Conservation (phyloP, 2,888 invertebrate species). For the Stenoptilia bipunctidactyla region DNA sequence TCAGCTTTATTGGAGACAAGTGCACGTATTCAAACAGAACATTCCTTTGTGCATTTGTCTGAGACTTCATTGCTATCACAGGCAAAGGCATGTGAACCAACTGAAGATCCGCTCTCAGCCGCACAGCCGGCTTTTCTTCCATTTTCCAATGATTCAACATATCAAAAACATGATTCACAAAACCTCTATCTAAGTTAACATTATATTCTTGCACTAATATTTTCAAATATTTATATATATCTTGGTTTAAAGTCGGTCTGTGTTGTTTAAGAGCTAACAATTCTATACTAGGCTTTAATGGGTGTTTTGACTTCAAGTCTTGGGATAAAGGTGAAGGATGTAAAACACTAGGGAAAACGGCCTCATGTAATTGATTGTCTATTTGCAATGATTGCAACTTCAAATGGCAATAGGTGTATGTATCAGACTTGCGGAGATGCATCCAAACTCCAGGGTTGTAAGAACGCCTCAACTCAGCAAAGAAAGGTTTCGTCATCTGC, state of each 20-base stretch:
- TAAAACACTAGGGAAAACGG: constrained; percentile 77
- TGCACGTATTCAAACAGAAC: constrained; percentile 71
- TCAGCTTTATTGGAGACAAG: constrained; percentile 71
- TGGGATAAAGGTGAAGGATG: constrained; percentile 72
- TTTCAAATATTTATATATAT: constrained; percentile 74
- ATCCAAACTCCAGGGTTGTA: constrained; percentile 83
- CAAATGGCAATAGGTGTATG: constrained; percentile 75
- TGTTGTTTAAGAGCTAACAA: constrained; percentile 66
- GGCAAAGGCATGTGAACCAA: constrained; percentile 72
- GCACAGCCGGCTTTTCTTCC: constrained; percentile 69
- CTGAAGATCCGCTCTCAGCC: constrained; percentile 68
- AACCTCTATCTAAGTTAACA: constrained; percentile 78
- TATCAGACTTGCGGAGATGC: constrained; percentile 78
- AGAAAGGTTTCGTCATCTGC: constrained; percentile 90
- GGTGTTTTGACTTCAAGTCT: constrained; percentile 30
- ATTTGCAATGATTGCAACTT: constrained; percentile 78
- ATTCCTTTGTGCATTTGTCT: constrained; percentile 38
- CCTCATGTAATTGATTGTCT: constrained; percentile 81
- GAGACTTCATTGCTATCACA: constrained; percentile 51
- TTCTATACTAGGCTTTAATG: constrained; percentile 72
- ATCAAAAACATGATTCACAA: constrained; percentile 73
- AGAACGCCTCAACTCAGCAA: constrained; percentile 79
- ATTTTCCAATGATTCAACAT: constrained; percentile 72
- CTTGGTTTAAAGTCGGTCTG: constrained; percentile 57
- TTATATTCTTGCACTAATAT: constrained; percentile 76